Percentiles rank a stretch among this genome's conserved stretches.
Conservation (phyloP, 2,797 vertebrate genomes). For the Bradypodion ventrale region DNA sequence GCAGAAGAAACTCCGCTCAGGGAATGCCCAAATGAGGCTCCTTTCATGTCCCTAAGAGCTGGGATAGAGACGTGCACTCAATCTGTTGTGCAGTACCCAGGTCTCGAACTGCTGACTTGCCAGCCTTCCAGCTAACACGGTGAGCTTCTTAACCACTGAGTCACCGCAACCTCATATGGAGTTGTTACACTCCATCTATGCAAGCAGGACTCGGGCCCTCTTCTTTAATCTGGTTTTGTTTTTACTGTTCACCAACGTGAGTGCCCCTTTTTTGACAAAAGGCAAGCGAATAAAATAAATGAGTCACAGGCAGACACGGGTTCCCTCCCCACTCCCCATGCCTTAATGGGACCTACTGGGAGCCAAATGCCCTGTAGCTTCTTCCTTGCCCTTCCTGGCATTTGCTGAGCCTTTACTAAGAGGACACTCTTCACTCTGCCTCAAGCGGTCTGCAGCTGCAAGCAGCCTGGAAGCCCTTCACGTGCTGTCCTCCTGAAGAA, state of each 20-base stretch:
- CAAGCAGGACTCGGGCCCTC: too few relatives aligned
- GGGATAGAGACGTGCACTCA: too few relatives aligned
- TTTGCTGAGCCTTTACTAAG: background rate
- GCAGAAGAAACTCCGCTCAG: too few relatives aligned
- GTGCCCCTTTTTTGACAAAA: background rate
- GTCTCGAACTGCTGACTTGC: too few relatives aligned
- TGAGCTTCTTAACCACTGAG: too few relatives aligned
- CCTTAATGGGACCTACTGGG: background rate
- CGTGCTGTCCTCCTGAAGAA: background rate
- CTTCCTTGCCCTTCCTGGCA: background rate
- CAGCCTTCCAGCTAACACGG: too few relatives aligned
- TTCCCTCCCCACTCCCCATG: too few relatives aligned
- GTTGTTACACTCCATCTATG: too few relatives aligned
- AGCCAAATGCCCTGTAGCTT: background rate
- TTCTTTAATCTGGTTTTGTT: background rate
- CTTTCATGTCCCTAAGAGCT: too few relatives aligned
- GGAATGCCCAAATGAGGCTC: too few relatives aligned
- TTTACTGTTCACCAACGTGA: background rate
- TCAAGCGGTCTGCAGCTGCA: background rate
- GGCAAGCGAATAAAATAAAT: background rate
- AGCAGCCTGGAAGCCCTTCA: background rate
- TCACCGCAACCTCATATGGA: too few relatives aligned
- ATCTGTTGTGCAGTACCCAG: too few relatives aligned
- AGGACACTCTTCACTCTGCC: background rate
- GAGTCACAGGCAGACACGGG: background rate